Conservation (phyloP, 2,888 invertebrate genomes). For the Sarcophaga caerulescens region DNA sequence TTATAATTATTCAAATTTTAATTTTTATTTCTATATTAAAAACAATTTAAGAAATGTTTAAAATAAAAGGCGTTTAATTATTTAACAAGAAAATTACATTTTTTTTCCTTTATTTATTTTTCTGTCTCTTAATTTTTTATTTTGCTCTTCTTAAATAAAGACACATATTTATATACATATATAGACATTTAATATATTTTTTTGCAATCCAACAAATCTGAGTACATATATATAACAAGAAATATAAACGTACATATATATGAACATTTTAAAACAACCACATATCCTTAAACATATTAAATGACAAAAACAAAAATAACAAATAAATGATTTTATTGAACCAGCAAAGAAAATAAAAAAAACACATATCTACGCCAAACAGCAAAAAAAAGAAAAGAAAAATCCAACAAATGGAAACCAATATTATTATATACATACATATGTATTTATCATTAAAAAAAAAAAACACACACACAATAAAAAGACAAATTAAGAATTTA, state of each 20-base stretch:
- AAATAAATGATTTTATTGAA: slow-evolving; percentile 57
- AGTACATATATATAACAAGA: slow-evolving; percentile 31
- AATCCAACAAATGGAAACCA: neutral
- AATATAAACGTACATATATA: slow-evolving; percentile 17
- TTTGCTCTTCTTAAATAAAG: neutral
- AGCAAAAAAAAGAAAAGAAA: neutral
- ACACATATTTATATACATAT: neutral
- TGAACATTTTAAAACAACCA: slow-evolving; percentile 54
- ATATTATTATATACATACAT: neutral
- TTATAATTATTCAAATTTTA: slow-evolving; percentile 61
- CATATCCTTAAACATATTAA: slow-evolving; percentile 63
- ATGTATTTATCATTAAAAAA: slow-evolving; percentile 28
- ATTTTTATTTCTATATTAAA: slow-evolving; percentile 63
- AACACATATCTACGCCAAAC: slow-evolving; percentile 65
- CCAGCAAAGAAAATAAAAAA: slow-evolving; percentile 32
- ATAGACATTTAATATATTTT: slow-evolving; percentile 40
- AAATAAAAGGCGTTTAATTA: slow-evolving; percentile 67
- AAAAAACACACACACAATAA: slow-evolving; percentile 22
- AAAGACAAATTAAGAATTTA: slow-evolving; percentile 38
- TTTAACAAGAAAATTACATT: slow-evolving; percentile 46
- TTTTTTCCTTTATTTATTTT: slow-evolving; percentile 20
- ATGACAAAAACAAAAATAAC: slow-evolving; percentile 52
- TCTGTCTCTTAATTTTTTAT: neutral
- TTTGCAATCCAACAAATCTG: slow-evolving; percentile 63
- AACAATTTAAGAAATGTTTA: slow-evolving; percentile 61